Evolutionary conservation across 2,888 invertebrate genomes (phyloP), one percentile per base, ranked within the genome.

Genomic region (Leucoptera coffeella): DNA sequence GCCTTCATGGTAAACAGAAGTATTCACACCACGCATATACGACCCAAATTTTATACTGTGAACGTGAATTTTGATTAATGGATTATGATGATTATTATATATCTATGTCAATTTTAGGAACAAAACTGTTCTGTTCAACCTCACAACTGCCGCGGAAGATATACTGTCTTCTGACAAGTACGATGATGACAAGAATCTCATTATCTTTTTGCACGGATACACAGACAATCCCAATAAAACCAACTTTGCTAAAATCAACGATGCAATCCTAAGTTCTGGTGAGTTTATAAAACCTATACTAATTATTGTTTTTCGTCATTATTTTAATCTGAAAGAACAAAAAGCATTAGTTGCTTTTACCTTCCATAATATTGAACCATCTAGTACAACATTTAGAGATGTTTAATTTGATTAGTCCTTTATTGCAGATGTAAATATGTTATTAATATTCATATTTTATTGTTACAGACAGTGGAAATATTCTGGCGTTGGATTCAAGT

Each of bases 401-500:
- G n/a, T n/a, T n/a, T n/a, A n/a, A n/a, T n/a, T n/a, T n/a, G n/a
- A n/a, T n/a, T n/a, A n/a, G n/a, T n/a, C n/a, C n/a, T n/a, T n/a
- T n/a, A n/a, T n/a, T n/a, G n/a, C n/a, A n/a, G n/a, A n/a, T n/a
- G n/a, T n/a, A n/a, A n/a, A n/a, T n/a, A n/a, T n/a, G n/a, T n/a
- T n/a, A n/a, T n/a, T n/a, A n/a, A n/a, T n/a, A n/a, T n/a, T n/a
- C n/a, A n/a, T n/a, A n/a, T n/a, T n/a, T n/a, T n/a, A n/a, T n/a
- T 3, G 9, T 34, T 29, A 1, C 46, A 60, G 65, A 50, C 1
- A 32, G 46, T 12, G 37, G 36, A 33, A 53, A 55, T 32, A 42
- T 67, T 22, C 28, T 71, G 20, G 69, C 64, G 0, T 41, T 72
- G 38, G 69, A 72, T 39, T 52, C 55, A 21, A 62, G 67, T 38